Base-by-base conservation (phyloP, 2,113 vertebrate species). In the western clawed frog (Xenopus tropicalis) region DNA sequence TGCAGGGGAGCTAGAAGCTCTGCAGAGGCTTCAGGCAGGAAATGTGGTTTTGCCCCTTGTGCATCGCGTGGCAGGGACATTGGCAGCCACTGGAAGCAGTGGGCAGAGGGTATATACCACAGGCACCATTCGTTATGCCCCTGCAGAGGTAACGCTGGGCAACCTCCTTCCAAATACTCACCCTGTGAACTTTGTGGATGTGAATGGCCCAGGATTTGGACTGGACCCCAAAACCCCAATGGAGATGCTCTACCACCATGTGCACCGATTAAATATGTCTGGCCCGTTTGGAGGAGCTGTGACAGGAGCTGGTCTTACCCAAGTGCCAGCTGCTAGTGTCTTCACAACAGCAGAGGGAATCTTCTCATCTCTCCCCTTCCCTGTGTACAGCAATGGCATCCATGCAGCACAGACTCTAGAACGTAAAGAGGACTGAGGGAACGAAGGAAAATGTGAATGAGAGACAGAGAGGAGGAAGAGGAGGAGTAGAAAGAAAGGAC, bases 161-260 rank as follows among this genome's bases (percentile, higher is more conserved):
- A 98, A 96, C 88, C 93, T 98, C 81, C 90, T 99, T 75, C 95
- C 96, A 78, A 98, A 96, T 21, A 88, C 94, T 71, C 93, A 94
- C 0, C 90, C 96, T 80, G 94, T 99, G 91, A 99, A 98, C 92
- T 98, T 99, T 81, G 94, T 97, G 48, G 97, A 99, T 69, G 91
- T 95, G 85, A 95, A 95, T 86, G 85, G 94, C 83, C 88, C 96
- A 0, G 89, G 94, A 74, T 98, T 98, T 64, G 91, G 95, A 83
- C 92, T 98, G 74, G 97, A 99, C 91, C 95, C 96, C 82, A 99
- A 99, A 90, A 98, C 97, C n/a, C 97, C 97, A 57, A 98, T 99
- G 97, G 97, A 99, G 92, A 98, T 99, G 97, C 95, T 99, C 66
- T 99, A 99, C 88, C 97, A 99, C 88, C 97, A 98, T 10, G 97